A percentile compares a stretch with the other conserved stretches of the same genome.
Evolutionary conservation across 2,113 vertebrate genomes (phyloP).

Genomic region (Peromyscus californicus): DNA sequence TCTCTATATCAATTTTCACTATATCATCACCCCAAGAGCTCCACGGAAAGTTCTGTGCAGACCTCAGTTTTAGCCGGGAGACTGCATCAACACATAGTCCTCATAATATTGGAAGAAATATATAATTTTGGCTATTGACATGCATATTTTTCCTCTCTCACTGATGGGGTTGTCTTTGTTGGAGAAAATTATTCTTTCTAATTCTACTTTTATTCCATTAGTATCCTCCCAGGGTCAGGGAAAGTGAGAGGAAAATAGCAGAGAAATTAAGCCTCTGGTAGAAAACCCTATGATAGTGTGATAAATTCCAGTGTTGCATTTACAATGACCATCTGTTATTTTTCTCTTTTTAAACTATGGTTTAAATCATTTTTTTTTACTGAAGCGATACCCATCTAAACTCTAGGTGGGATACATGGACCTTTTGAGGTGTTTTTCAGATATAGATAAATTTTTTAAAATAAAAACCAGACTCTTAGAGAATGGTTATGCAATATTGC

Average conservation of each 20-base stretch:
- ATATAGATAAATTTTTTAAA: conserved; percentile 31
- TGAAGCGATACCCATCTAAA: not conserved
- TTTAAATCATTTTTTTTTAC: not conserved
- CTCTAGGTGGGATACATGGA: not conserved
- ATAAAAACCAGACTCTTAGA: not conserved
- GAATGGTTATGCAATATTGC: not conserved
- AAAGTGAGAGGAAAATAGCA: conserved; percentile 17
- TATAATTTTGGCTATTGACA: not conserved
- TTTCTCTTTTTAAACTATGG: not conserved
- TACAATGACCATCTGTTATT: not conserved
- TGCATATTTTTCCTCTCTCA: not conserved
- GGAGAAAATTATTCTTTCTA: conserved; percentile 31
- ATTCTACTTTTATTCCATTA: not conserved
- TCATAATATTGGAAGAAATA: not conserved
- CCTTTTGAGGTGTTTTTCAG: conserved; percentile 1
- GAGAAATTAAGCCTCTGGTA: conserved; percentile 8
- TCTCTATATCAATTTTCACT: not conserved
- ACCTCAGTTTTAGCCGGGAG: not conserved
- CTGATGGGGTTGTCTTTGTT: conserved; percentile 5
- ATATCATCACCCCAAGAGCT: too few relatives aligned
- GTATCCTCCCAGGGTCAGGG: not conserved
- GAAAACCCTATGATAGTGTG: not conserved
- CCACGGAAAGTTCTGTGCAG: not conserved
- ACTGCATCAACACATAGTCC: not conserved
- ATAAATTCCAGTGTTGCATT: not conserved